These are phyloP conservation scores for Pseudomyrmex sp. DNA, from an alignment of 1,140 invertebrate genomes.

Conservation along the genomic window DNA sequence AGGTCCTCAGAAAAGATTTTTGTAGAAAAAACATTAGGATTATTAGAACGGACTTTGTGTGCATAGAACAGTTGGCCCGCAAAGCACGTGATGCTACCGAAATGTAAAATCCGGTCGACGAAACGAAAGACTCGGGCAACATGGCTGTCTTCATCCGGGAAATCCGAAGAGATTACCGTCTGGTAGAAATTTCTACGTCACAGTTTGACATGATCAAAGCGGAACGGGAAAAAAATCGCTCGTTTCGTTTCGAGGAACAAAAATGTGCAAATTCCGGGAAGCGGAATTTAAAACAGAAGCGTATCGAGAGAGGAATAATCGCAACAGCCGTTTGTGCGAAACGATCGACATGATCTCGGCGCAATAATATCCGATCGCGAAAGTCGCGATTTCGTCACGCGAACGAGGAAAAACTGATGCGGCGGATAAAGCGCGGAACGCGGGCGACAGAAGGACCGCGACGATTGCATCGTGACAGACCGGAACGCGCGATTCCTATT, in stretches of 20 bases:
- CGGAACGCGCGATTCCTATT: not conserved
- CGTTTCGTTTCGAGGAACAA: not conserved
- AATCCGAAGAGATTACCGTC: not conserved
- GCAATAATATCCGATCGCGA: not conserved
- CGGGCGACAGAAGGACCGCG: not conserved
- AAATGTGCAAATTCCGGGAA: not conserved
- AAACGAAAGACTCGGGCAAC: not conserved
- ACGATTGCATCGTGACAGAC: not conserved
- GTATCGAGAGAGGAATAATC: not conserved
- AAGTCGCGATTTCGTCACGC: not conserved
- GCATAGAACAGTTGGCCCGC: not conserved
- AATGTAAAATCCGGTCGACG: not conserved
- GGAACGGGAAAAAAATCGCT: not conserved
- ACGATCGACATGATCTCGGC: not conserved
- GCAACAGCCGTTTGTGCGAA: not conserved
- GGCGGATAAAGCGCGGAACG: not conserved
- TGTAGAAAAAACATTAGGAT: not conserved
- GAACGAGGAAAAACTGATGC: not conserved
- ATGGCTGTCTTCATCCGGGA: slow-evolving; percentile 10
- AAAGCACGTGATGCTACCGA: not conserved
- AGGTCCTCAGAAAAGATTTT: too few relatives aligned
- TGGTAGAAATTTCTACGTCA: not conserved
- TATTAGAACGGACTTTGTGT: not conserved
- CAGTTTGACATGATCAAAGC: not conserved
- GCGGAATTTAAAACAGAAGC: not conserved